A percentile compares a stretch with the other conserved stretches of the same genome.
Evolutionary conservation across 2,113 vertebrate species (phyloP).

Genomic region (Scomber japonicus): DNA sequence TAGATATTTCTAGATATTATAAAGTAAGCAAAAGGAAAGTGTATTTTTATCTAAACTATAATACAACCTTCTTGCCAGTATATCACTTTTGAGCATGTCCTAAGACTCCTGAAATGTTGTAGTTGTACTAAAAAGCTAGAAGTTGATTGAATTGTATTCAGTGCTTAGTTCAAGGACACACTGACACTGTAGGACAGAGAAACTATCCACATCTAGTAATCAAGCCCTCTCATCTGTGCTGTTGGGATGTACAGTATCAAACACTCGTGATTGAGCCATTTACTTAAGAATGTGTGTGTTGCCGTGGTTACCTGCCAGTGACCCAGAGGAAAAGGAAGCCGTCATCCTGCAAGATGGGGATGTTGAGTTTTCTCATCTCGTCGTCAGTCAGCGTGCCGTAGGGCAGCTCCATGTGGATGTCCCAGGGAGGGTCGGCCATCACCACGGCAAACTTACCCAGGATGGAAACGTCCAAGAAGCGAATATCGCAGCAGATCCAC

Average conservation of each 20-base stretch:
- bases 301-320: constrained; percentile 88
- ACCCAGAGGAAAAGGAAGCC: constrained; percentile 98
- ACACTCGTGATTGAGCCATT: background rate
- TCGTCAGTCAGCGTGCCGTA: constrained; percentile 95
- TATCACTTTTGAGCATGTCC: no score
- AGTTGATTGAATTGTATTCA: no score
- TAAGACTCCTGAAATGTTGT: no score
- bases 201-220: no score
- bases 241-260: no score
- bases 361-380: constrained; percentile 96
- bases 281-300: background rate
- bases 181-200: no score
- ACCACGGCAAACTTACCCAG: constrained; percentile 96
- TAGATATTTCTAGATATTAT: no score
- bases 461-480: constrained; percentile 93
- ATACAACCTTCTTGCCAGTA: no score
- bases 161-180: no score
- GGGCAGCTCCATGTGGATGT: constrained; percentile 97
- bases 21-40: background rate
- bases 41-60: no score
- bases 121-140: no score
- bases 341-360: constrained; percentile 94
- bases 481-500: constrained; percentile 97
- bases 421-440: constrained; percentile 97
- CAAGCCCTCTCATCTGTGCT: no score